phyloP scores from a whole-genome alignment of 2,113 vertebrate genomes.

The Neofelis nebulosa region DNA sequence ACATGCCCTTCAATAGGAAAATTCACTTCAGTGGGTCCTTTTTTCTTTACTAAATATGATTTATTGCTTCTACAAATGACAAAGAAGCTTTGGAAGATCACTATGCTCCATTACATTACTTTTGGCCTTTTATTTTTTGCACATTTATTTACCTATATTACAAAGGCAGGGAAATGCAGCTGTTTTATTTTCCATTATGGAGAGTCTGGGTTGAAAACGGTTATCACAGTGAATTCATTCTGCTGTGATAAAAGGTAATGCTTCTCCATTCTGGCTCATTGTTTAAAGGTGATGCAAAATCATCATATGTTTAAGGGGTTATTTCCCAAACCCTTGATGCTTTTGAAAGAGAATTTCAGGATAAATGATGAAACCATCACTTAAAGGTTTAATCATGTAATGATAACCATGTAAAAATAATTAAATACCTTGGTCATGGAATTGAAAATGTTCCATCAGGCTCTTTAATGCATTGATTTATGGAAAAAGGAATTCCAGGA shows the following conservation, averaged over 20 bases:
- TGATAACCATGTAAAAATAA: background rate
- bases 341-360: conserved; percentile 46
- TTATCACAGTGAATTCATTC: conserved; percentile 60
- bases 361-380: conserved; percentile 18
- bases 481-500: background rate
- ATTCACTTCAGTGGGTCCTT: conserved; percentile 28
- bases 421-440: background rate
- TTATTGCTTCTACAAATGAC: conserved; percentile 59
- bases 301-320: conserved; percentile 35
- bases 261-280: background rate
- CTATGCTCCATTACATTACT: conserved; percentile 7
- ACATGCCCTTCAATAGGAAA: conserved; percentile 15
- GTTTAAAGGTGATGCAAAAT: conserved; percentile 43
- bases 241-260: conserved; percentile 21
- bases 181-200: conserved; percentile 65
- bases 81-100: conserved; percentile 47
- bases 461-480: background rate
- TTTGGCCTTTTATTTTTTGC: conserved; percentile 33
- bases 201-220: conserved; percentile 51
- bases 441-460: background rate
- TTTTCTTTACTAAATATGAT: conserved; percentile 49
- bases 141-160: conserved; percentile 50
- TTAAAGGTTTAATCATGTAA: background rate
- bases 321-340: conserved; percentile 61
- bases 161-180: conserved; percentile 61